Evolutionary conservation across 2,797 vertebrate species (phyloP), one percentile per base, ranked within the genome.

Genomic region (Sebastes hubbsi): DNA sequence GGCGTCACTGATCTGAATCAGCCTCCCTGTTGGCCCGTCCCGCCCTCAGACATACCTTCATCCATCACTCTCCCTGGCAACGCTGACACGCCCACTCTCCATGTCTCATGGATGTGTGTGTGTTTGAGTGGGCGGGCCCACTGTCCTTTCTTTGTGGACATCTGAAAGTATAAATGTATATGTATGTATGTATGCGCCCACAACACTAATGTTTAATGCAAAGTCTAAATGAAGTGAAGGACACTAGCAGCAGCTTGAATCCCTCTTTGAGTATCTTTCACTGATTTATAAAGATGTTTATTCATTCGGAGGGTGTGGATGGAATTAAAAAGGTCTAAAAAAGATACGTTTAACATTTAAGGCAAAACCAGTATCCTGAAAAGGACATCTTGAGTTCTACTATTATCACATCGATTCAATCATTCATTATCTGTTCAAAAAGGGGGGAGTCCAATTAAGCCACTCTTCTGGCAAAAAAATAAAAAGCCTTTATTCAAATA

Each of bases 61-160:
- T 94, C 91, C 90, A 93, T 94, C 92, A 94, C 86, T 87, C 83
- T 85, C 60, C 7, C 25, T 90, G 92, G 83, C 92, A 92, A 92
- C 60, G 1, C 69, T 4, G 76, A 68, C 83, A 93, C 89, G 42
- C 92, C 93, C 85, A 81, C 81, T 65, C 75, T 75, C 82, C 74
- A 77, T 81, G 83, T 82, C 83, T 78, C 71, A 76, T 78, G 70
- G 73, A 77, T 46, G 36, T 85, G 63, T 77, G 69, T 80, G 69
- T 80, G 73, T 84, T 54, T 82, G 78, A 60, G 78, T 77, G 73
- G 72, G 87, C 22, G 61, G 70, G 24, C 38, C 56, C 72, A 61
- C 73, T 56, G 78, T 83, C 59, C 83, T 78, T 22, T 65, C 29
- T 42, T 34, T 29, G 66, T 77, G 72, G 75, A 52, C 24, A 80